Evolutionary conservation across 30 jellyfish, hydroid and myxozoan species (phyloP), one percentile per base, ranked within the genome.

Genomic region (Morbakka virulenta): DNA sequence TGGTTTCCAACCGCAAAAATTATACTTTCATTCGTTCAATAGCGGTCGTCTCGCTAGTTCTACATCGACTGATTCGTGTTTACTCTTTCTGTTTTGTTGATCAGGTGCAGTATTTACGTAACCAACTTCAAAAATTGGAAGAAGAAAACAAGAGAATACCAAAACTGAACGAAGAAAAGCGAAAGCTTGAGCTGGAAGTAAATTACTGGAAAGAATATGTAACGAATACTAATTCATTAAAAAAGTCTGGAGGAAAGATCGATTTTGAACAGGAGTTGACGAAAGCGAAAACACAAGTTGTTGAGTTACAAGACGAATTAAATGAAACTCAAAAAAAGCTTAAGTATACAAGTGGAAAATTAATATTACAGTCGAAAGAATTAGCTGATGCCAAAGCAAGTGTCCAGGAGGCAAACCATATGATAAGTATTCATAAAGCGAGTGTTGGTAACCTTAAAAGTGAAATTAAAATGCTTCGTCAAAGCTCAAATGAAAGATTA

Each of bases 161-260:
- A 30, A 93, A 93, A 50, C 83, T 86, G n/a, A 96, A 93, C 53
- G 95, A 81, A 33, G 92, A 80, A 67, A 69, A 85, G 61, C 64
- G 96, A 65, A 93, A 93, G 63, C 86, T 93, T 2, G 97, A 93
- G 62, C 86, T 93, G 62, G 99, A 93, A 64, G 99, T 93, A 26
- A 86, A 86, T 51, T 93, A 93, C 83, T 93, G 99, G 99, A 93
- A 93, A 66, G 99, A 93, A 57, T 93, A 86, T 70, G 99, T 93
- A 77, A 93, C 99, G 20, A 93, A 87, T 33, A 21, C 96, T 2
- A 80, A 79, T 57, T 35, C 95, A 1, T 30, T 74, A 62, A 81
- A 87, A 28, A 72, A 79, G 22, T 53, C 96, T 1, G 97, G 97
- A 20, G 77, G 87, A 4, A 72, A 68, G 17, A 52, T 79, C 12